These are phyloP conservation scores for Erynnis tages DNA, from an alignment of 2,888 invertebrate genomes.

Conservation along the genomic window DNA sequence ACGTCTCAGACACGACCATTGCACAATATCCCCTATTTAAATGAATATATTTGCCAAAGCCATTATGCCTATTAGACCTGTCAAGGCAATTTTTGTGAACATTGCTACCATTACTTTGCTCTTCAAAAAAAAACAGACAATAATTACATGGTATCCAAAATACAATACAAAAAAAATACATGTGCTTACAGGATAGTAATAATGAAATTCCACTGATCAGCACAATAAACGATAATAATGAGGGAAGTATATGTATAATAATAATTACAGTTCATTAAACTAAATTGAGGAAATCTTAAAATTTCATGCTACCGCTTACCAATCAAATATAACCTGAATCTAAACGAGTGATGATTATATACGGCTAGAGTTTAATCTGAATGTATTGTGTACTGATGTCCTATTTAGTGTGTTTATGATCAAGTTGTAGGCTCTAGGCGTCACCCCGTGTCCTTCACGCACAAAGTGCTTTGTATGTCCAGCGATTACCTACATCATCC, in stretches of 20 bases:
- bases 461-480: slow-evolving; percentile 51
- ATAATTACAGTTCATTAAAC: not conserved
- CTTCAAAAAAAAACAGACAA: not conserved
- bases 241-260: not conserved
- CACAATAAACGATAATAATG: not conserved
- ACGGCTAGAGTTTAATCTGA: not conserved
- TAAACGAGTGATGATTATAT: slow-evolving; percentile 4
- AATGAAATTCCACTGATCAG: not conserved
- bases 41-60: slow-evolving; percentile 70
- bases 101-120: too few relatives aligned
- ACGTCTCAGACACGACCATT: slow-evolving; percentile 57
- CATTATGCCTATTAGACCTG: slow-evolving; percentile 66
- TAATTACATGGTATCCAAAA: not conserved
- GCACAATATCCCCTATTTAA: slow-evolving; percentile 60
- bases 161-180: too few relatives aligned
- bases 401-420: slow-evolving; percentile 30
- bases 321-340: not conserved
- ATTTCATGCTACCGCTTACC: not conserved
- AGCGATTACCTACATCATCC: slow-evolving; percentile 60
- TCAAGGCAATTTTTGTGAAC: slow-evolving; percentile 71
- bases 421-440: slow-evolving; percentile 64
- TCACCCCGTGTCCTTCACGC: slow-evolving; percentile 60
- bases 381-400: slow-evolving; percentile 13
- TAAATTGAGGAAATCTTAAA: slow-evolving; percentile 17
- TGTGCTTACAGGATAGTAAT: not conserved